Evolutionary conservation across 2,113 vertebrate genomes (phyloP), one percentile per base, ranked within the genome.

Genomic region (Hepsetus odoe): DNA sequence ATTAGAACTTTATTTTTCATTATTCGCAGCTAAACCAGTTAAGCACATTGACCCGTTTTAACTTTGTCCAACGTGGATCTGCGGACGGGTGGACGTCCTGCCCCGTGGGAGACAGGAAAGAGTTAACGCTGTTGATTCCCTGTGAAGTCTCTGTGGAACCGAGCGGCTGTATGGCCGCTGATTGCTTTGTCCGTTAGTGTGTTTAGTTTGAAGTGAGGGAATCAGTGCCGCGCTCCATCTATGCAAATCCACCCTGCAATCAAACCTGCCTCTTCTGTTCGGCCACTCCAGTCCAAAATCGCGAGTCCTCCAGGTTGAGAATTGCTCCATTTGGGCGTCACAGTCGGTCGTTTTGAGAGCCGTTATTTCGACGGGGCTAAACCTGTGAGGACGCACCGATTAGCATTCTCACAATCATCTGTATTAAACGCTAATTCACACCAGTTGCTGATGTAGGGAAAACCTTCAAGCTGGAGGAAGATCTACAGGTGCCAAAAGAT

Each of bases 171-270:
- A 71, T 71, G 46, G 46, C 26, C 8, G 8, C 68, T 71, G 68
- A 71, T 71, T 71, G 46, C 68, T 71, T 71, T 71, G 68, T 71
- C 46, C 28, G 67, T 33, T 24, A 49, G 67, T 30, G 67, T 16
- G 51, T 70, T 51, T 32, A 33, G 44, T 44, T 30, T 71, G 28
- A 32, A 51, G 68, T 12, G 28, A 53, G 30, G 40, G 20, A 71
- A 71, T 71, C 68, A 71, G 33, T 11, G 32, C 26, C 4, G 44
- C 28, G 16, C 46, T 33, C 22, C 46, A 1, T 28, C 68, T 71
- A 33, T 49, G 44, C 46, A n/a, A 49, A 51, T 71, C 28, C 49
- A 30, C 30, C 68, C 68, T 12, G 32, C 35, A 51, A 71, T 71
- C 46, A 35, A 35, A 33, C 24, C 44, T 33, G 18, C 68, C 61